Evolutionary conservation across 2,888 invertebrate genomes (phyloP).

Genomic region (Poecilobothrus nobilitatus): DNA sequence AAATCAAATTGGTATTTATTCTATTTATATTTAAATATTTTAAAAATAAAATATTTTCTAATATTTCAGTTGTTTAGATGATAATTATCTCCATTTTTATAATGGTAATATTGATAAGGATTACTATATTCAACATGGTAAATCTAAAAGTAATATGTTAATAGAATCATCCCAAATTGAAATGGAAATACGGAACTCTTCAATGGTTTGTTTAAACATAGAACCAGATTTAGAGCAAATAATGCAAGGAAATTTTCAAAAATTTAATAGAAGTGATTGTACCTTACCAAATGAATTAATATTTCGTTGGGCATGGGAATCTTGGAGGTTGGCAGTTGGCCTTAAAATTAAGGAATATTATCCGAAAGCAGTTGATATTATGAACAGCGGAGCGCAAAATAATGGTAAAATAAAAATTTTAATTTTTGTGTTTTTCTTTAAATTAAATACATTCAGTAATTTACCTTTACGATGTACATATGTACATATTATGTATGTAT

Average conservation of each 20-base stretch:
- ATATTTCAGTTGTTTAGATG: constrained; percentile 18
- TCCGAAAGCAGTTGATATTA: constrained; percentile 47
- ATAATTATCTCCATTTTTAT: constrained; percentile 23
- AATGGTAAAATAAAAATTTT: constrained; percentile 49
- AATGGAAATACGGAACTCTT: constrained; percentile 20
- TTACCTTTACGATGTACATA: too few species aligned
- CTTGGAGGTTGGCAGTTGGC: constrained; percentile 58
- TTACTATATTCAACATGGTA: constrained; percentile 26
- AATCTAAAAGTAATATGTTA: constrained; percentile 10
- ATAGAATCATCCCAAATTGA: constrained; percentile 17
- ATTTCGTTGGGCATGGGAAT: constrained; percentile 55
- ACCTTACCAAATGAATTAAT: constrained; percentile 37
- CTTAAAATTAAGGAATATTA: constrained; percentile 50
- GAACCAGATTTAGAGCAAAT: constrained; percentile 55
- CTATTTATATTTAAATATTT: background rate
- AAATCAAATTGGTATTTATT: constrained; percentile 23
- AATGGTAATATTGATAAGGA: constrained; percentile 23
- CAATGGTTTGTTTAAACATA: constrained; percentile 49
- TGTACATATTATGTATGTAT: too few species aligned
- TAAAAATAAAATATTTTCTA: background rate
- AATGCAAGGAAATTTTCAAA: constrained; percentile 45
- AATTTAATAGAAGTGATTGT: constrained; percentile 25
- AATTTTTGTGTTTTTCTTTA: too few species aligned
- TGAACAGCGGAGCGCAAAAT: constrained; percentile 55
- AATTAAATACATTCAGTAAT: too few species aligned